Conservation (phyloP, 1,140 invertebrate genomes). For the Rhagoletis zephyria region DNA sequence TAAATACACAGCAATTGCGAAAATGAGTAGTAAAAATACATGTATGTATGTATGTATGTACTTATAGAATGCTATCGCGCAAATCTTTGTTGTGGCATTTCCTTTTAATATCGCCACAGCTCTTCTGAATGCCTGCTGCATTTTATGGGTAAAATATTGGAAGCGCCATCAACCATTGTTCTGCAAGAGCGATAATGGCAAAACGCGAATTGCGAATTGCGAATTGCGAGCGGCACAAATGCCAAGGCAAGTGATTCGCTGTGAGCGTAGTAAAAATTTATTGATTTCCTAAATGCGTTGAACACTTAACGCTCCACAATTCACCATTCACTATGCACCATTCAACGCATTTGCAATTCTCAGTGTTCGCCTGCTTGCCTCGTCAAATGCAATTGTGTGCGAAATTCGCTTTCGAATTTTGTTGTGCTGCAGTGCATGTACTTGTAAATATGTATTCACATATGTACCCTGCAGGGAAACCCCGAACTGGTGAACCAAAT, state of each 20-base stretch:
- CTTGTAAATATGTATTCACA: not conserved
- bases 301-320: constrained; percentile 10
- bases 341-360: not conserved
- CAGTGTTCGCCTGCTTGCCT: not conserved
- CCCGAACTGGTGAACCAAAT: no score
- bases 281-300: constrained; percentile 42
- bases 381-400: constrained; percentile 39
- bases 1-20: not conserved
- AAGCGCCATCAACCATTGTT: constrained; percentile 29
- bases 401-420: constrained; percentile 15
- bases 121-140: constrained; percentile 7
- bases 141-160: constrained; percentile 13
- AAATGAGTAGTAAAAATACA: not conserved
- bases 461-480: no score
- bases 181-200: constrained; percentile 40
- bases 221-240: constrained; percentile 29
- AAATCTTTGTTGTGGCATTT: not conserved
- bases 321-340: not conserved
- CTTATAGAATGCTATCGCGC: not conserved
- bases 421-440: not conserved
- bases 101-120: not conserved
- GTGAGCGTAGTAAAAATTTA: constrained; percentile 33
- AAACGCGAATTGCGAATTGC: not conserved
- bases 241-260: constrained; percentile 14
- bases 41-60: not conserved